A percentile compares a stretch with the other conserved stretches of the same genome.
These are phyloP conservation scores for Stegophylla sp. DNA, from an alignment of 2,888 invertebrate species.

Conservation along the genomic window DNA sequence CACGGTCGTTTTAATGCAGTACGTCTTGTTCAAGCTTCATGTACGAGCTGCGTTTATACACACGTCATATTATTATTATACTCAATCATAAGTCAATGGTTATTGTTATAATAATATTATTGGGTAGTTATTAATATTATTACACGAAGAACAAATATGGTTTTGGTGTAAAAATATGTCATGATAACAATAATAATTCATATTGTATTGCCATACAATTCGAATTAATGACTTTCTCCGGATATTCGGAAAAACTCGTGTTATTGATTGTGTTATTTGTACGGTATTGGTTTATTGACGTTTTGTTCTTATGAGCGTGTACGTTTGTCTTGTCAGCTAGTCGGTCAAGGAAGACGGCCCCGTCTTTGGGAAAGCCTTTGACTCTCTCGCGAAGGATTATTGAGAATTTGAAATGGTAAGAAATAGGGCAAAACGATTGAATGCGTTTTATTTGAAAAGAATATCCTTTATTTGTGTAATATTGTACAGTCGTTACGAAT, in stretches of 20 bases:
- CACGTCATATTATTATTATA: too few relatives aligned
- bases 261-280: neutral
- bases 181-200: neutral
- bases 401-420: too few relatives aligned
- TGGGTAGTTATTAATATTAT: too few relatives aligned
- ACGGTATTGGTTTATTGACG: neutral
- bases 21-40: neutral
- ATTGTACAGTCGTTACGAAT: too few relatives aligned
- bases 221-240: slow-evolving; percentile 30
- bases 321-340: neutral
- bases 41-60: neutral
- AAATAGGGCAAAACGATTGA: too few relatives aligned
- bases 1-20: slow-evolving; percentile 12
- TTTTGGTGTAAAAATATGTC: too few relatives aligned
- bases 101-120: too few relatives aligned
- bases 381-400: too few relatives aligned
- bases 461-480: too few relatives aligned
- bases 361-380: neutral
- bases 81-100: too few relatives aligned
- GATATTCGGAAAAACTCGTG: neutral
- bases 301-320: neutral
- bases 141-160: too few relatives aligned
- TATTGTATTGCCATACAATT: slow-evolving; percentile 23
- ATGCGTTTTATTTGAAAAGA: too few relatives aligned
- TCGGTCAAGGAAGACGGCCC: slow-evolving; percentile 31